phyloP scores from a whole-genome alignment of 2,113 vertebrate genomes.

The Probosciger aterrimus region DNA sequence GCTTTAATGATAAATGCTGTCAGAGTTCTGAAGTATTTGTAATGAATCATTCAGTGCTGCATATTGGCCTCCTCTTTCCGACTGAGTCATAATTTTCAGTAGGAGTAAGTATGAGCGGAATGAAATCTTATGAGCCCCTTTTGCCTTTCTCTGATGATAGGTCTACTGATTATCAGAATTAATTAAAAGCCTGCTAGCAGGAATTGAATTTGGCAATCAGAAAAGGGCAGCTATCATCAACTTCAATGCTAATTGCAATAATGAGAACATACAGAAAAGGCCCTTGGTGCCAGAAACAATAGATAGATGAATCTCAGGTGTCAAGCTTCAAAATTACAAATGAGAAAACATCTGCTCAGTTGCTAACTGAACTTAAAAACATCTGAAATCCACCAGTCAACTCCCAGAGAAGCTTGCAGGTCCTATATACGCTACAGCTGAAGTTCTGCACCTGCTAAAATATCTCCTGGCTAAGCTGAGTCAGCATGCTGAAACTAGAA shows the following conservation, averaged over 20 bases:
- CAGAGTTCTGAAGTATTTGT: slow-evolving; percentile 25
- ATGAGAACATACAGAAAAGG: background rate
- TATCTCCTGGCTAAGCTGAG: background rate
- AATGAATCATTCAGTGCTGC: slow-evolving; percentile 48
- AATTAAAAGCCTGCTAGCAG: slow-evolving; percentile 4
- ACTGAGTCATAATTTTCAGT: slow-evolving; percentile 48
- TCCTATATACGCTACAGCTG: background rate
- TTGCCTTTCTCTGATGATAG: background rate
- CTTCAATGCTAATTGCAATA: background rate
- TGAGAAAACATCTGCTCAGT: background rate
- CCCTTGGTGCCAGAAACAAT: background rate
- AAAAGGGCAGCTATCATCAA: background rate
- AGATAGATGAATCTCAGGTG: background rate
- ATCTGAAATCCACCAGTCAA: background rate
- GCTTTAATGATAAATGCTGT: background rate
- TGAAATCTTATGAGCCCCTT: background rate
- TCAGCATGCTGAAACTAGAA: background rate
- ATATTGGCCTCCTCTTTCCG: slow-evolving; percentile 7
- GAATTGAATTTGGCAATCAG: background rate
- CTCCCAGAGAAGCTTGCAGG: background rate
- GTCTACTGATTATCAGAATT: background rate
- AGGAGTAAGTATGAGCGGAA: slow-evolving; percentile 33
- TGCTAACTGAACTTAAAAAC: background rate
- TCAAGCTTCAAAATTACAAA: background rate
- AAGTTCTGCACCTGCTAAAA: background rate